Base-by-base conservation (phyloP, 2,797 vertebrate species). In the Phataginus tricuspis region DNA sequence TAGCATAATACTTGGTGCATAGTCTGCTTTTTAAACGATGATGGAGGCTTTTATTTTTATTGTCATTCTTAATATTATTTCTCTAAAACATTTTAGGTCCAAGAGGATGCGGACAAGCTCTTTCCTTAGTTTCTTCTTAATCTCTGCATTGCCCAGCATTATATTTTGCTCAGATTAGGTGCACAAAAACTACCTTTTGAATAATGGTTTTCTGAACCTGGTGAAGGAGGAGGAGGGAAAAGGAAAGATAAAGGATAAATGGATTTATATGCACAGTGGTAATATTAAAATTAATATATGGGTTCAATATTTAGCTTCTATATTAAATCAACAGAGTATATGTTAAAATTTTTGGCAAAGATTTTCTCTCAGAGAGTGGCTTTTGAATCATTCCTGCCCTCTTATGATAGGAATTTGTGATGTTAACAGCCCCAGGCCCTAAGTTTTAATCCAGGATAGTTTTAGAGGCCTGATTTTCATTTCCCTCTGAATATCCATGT, bases 241-340 rank as follows among this genome's bases (percentile, higher is more conserved):
- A 88, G 21, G 3, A 72, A 86, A 95, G 19, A 51, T n/a, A 37
- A 42, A 92, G n/a, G 4, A 2, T 55, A 87, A 61, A 23, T 34
- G 45, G 68, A 29, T 95, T 91, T 78, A 75, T 19, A 27, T 51
- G 19, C 18, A 83, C 9, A 85, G 9, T 55, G 12, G 45, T 89
- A 59, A 61, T 80, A 39, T 84, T 88, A 77, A 97, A 96, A 85
- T 92, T 88, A 93, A 90, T 82, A 94, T 91, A 16, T 86, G 31
- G 4, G 55, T 64, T 78, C 42, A 77, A 59, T 55, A 37, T 64
- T 84, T 92, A 79, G 16, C 4, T 92, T 79, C 37, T 82, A 68
- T 80, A 84, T 80, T 96, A 88, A 89, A 82, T 96, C 34, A 88
- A 66, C 18, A 92, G 25, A 72, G 27, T 75, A 80, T 86, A 53